Evolutionary conservation across 2,797 vertebrate species (phyloP).

Genomic region (Danionella dracula): DNA sequence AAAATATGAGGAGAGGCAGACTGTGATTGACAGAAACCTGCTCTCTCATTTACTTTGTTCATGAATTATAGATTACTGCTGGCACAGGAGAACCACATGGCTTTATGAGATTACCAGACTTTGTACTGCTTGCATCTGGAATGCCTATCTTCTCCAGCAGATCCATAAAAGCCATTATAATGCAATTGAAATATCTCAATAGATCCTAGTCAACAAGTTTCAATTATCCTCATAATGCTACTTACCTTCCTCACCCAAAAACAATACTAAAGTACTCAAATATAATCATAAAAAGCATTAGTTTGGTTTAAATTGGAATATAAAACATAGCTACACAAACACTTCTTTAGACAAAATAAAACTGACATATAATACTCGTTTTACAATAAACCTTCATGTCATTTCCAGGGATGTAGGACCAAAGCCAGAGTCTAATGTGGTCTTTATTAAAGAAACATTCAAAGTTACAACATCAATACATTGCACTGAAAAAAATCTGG

Average conservation of each 20-base stretch:
- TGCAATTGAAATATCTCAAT: too few relatives aligned
- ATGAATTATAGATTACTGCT: conserved; percentile 59
- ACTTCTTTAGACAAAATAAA: conserved; percentile 44
- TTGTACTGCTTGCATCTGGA: conserved; percentile 40
- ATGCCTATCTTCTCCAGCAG: conserved; percentile 34
- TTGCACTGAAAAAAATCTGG: conserved; percentile 2
- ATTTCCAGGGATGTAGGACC: conserved; percentile 29
- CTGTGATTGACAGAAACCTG: conserved; percentile 29
- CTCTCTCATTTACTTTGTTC: conserved; percentile 12
- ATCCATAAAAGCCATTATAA: conserved; percentile 44
- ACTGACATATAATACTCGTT: conserved; percentile 44
- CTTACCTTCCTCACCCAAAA: conserved; percentile 52
- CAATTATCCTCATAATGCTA: conserved; percentile 46
- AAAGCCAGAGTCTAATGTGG: conserved; percentile 1
- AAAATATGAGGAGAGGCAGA: conserved; percentile 45
- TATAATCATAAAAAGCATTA: too few relatives aligned
- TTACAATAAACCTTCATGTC: conserved; percentile 31
- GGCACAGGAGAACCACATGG: conserved; percentile 46
- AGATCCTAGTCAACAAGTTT: conserved; percentile 46
- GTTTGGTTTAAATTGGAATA: too few relatives aligned
- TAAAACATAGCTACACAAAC: conserved; percentile 50
- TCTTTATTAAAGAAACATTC: conserved; percentile 2
- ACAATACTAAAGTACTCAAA: conserved; percentile 50
- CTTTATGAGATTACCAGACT: conserved; percentile 54
- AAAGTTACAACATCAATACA: conserved; percentile 13